Base-by-base conservation (phyloP, 2,113 vertebrate genomes). In the Rhinolophus sinicus region DNA sequence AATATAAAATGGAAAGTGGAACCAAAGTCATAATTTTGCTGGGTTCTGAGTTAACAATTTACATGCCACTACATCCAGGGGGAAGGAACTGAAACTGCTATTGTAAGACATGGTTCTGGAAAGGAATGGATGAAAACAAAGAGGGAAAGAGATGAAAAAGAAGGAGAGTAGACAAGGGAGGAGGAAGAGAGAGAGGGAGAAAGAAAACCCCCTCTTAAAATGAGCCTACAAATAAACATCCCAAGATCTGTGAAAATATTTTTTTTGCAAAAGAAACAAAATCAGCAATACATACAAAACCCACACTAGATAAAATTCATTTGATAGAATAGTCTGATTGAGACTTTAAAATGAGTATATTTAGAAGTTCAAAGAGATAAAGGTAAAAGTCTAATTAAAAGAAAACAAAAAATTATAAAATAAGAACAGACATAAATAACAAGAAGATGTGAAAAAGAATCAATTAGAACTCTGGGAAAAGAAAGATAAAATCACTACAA, bases 361-460 rank as follows among this genome's bases (percentile, higher is more conserved):
- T 80, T 94, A 78, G 30, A 77, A 93, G 24, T 83, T 76, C 50
- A 56, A 81, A 88, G 44, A 78, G 9, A 81, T 72, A 92, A 93
- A 89, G 21, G 33, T 26, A 88, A 78, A 92, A 56, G 30, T 67
- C n/a, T 97, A 33, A 58, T 82, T 54, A 85, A 93, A 94, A 93
- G 44, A 64, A 94, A 86, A 67, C 19, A 91, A 69, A 54, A 77
- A 60, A 78, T 80, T 80, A 76, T 2, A 83, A 50, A 84, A 93
- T 65, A 73, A 93, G 76, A 62, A 60, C 16, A 58, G 24, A 44
- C 7, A 95, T 24, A 96, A 93, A 60, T 40, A 93, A 89, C 28
- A 92, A 64, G 38, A 33, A 28, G 38, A 82, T 80, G 81, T 22
- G 47, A 83, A 56, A 47, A 56, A 86, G 54, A 89, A 60, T 24